A percentile compares a stretch with the other conserved stretches of the same genome.
phyloP scores from a whole-genome alignment of 23 tunicate genomes.

The Phallusia fumigata region DNA sequence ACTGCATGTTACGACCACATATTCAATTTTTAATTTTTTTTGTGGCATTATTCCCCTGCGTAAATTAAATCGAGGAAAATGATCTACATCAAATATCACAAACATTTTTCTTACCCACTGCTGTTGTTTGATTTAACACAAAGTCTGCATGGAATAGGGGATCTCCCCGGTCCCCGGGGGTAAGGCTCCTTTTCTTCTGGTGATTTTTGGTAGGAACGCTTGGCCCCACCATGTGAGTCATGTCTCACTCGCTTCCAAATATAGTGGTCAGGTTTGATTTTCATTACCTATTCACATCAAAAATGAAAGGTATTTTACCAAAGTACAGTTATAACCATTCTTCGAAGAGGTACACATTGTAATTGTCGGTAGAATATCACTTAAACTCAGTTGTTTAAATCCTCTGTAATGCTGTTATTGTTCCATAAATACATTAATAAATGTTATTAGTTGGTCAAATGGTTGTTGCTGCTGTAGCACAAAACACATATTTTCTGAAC shows the following conservation, averaged over 20 bases:
- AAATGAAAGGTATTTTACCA: no score
- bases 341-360: no score
- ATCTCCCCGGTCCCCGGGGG: slow-evolving; percentile 86
- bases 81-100: neutral
- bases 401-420: no score
- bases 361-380: no score
- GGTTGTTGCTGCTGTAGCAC: no score
- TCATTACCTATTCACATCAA: slow-evolving; percentile 45
- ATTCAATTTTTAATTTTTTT: no score
- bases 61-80: neutral
- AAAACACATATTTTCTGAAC: no score
- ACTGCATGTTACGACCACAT: no score
- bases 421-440: no score
- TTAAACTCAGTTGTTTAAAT: no score
- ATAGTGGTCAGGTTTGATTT: slow-evolving; percentile 57
- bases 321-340: no score
- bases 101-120: slow-evolving; percentile 52
- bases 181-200: slow-evolving; percentile 81
- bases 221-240: slow-evolving; percentile 72
- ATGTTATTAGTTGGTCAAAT: no score
- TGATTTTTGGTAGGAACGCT: slow-evolving; percentile 47
- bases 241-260: slow-evolving; percentile 77
- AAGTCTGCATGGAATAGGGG: slow-evolving; percentile 82
- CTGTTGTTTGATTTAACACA: slow-evolving; percentile 47
- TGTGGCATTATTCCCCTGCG: neutral